Evolutionary conservation across 1,140 invertebrate genomes (phyloP), one percentile per base, ranked within the genome.

Genomic region (Musca vetustissima): DNA sequence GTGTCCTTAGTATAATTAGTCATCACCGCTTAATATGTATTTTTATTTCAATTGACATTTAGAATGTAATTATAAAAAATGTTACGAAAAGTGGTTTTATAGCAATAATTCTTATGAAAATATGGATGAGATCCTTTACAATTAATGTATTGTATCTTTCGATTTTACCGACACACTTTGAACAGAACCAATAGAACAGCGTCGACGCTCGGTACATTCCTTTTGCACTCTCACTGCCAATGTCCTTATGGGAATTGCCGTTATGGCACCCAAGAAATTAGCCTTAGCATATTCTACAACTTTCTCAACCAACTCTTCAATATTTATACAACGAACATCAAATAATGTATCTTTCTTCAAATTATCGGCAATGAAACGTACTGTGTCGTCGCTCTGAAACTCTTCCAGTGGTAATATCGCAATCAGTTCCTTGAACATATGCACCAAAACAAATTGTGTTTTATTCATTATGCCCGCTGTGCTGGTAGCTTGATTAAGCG

Each of bases 401-500:
- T 81, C 79, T 14, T 80, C 79, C 50, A 81, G 21, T 0, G 79
- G 76, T 59, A 81, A 48, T 7, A 81, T 75, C 43, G 81, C 79
- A 15, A 81, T 72, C 8, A 82, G 66, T 50, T 80, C 75, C 55
- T 76, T 79, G 47, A 82, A 82, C 71, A 82, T 75, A 55, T 78
- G 74, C 19, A 66, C 2, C 43, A 76, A 61, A 0, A 80, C 73
- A 4, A 72, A 76, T 36, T 82, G 78, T 0, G 78, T 75, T 1
- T 73, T 74, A 47, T 82, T 82, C 6, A 69, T 1, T 17, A 71
- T 25, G 0, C 68, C 72, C 0, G 64, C 64, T 55, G 61, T 47
- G 36, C 36, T 43, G 36, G 36, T 11, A 9, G 36, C 36, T 15
- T 69, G 32, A 14, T 73, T 74, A 1, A 79, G 66, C 21, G 73